Evolutionary conservation across 1,140 invertebrate species (phyloP).

Genomic region (Hormaphis cornu): DNA sequence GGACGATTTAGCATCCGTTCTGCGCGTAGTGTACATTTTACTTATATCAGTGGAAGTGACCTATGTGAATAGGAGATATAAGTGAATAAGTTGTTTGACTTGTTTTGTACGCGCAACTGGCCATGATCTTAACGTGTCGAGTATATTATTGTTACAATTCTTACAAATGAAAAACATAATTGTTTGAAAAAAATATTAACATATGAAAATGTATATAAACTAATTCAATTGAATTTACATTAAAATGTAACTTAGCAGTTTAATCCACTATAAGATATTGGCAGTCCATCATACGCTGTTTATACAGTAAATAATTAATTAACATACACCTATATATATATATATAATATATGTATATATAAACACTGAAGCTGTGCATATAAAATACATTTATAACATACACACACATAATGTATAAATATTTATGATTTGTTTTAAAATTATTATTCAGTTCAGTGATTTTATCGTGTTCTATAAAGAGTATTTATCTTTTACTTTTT

Average conservation of each 20-base stretch:
- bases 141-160: background rate
- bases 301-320: background rate
- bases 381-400: no score
- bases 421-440: background rate
- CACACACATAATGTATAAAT: background rate
- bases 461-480: background rate
- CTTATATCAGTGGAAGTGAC: no score
- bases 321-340: no score
- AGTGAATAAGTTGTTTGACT: no score
- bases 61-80: no score
- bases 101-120: no score
- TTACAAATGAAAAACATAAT: constrained; percentile 18
- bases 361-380: constrained; percentile 17
- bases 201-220: constrained; percentile 5
- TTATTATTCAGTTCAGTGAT: constrained; percentile 7
- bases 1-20: no score
- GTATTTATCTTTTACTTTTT: no score
- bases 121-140: no score
- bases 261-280: constrained; percentile 23
- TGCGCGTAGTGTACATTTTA: no score
- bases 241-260: constrained; percentile 3
- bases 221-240: background rate
- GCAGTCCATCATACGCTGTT: constrained; percentile 20
- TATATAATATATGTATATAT: no score
- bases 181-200: background rate